Evolutionary conservation across 2,113 vertebrate species (phyloP), one percentile per base, ranked within the genome.

Genomic region (Gasterosteus aculeatus): DNA sequence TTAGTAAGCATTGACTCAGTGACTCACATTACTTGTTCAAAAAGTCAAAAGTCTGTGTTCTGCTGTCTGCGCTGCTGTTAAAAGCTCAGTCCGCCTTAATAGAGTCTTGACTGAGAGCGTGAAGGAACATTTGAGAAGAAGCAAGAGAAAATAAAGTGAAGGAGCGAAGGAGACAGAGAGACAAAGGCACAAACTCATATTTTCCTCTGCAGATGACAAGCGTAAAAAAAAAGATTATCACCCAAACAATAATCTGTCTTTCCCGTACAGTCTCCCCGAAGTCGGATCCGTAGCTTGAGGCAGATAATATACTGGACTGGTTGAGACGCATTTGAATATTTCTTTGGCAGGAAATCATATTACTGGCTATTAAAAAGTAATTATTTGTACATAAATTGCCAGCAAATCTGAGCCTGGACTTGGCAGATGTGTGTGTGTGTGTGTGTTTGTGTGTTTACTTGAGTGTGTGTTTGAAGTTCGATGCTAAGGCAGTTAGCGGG

Each of bases 331-430:
- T 95, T 94, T 95, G 93, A 95, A 95, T 95, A 94, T 94, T 95
- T 95, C 92, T 95, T 94, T 94, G 93, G 93, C 93, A 94, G 92
- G 93, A 94, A 95, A 95, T 94, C 93, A 90, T 90, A 94, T 95
- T 95, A 94, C 89, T 88, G 92, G 89, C 93, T 94, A 95, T 95
- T 94, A 95, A 95, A 95, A 95, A 95, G 94, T 95, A 95, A 95
- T 95, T 95, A 95, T 95, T 94, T 95, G 94, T 94, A 94, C 94
- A 94, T 94, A 94, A 94, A 95, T 94, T 94, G 88, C 89, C 90
- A 51, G 89, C 85, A 88, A 93, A 88, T 93, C 90, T 85, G 91
- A 91, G 87, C 84, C 70, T 75, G 87, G 88, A 88, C 82, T 92
- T 93, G 92, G 91, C 91, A 93, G 92, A 89, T 89, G 89, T 81